These are phyloP conservation scores for Parapsyche elsis DNA, from an alignment of 1,140 invertebrate species.

Conservation along the genomic window DNA sequence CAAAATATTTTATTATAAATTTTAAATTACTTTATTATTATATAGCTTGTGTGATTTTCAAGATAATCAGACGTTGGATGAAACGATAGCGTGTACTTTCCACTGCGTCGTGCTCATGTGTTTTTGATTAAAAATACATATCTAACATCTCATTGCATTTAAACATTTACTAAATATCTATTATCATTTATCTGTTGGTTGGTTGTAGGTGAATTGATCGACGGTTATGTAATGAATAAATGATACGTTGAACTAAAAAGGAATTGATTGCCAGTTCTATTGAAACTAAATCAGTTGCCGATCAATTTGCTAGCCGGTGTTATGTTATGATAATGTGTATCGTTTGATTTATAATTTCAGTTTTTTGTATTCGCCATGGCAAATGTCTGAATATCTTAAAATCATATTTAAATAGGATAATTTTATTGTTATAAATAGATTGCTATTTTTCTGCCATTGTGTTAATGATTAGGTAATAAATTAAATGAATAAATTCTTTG, in stretches of 20 bases:
- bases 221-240: too few species aligned
- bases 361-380: background rate
- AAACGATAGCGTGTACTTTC: too few species aligned
- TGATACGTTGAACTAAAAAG: too few species aligned
- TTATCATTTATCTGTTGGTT: too few species aligned
- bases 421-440: conserved; percentile 35
- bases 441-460: conserved; percentile 49
- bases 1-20: conserved; percentile 39
- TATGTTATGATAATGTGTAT: background rate
- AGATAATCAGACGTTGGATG: conserved; percentile 33
- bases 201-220: too few species aligned
- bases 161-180: too few species aligned
- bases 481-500: conserved; percentile 31
- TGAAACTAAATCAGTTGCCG: too few species aligned
- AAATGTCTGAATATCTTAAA: background rate
- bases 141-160: background rate
- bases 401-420: conserved; percentile 16
- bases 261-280: too few species aligned
- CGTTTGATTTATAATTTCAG: background rate
- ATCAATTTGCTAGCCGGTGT: too few species aligned
- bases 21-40: conserved; percentile 15
- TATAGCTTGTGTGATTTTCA: conserved; percentile 30
- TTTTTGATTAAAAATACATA: background rate
- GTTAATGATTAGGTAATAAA: conserved; percentile 51
- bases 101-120: background rate